These are phyloP conservation scores for Rhorus exstirpatorius DNA, from an alignment of 2,888 invertebrate species.

Conservation along the genomic window DNA sequence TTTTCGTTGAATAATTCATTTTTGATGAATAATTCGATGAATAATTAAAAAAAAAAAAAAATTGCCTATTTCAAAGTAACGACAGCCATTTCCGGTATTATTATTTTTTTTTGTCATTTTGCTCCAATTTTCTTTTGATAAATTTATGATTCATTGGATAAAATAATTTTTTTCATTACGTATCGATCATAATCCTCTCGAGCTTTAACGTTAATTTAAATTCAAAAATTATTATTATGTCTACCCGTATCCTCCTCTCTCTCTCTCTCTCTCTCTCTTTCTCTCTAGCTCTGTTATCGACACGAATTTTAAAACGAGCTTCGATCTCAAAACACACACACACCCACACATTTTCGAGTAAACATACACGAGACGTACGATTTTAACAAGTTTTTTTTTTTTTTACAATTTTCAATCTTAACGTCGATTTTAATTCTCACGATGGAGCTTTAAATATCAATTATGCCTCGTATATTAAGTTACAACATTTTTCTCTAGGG, in stretches of 20 bases:
- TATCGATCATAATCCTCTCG: constrained; percentile 56
- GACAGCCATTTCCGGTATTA: background rate
- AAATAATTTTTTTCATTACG: constrained; percentile 35
- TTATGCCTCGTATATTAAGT: constrained; percentile 66
- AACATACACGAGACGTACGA: constrained; percentile 7
- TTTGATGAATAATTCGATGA: constrained; percentile 20
- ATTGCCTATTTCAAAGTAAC: constrained; percentile 46
- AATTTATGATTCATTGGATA: background rate
- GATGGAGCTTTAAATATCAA: constrained; percentile 50
- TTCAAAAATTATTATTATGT: constrained; percentile 55
- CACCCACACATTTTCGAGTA: constrained; percentile 1
- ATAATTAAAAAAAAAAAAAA: constrained; percentile 13
- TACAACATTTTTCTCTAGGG: constrained; percentile 53
- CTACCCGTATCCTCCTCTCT: constrained; percentile 65
- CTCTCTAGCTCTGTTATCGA: constrained; percentile 22
- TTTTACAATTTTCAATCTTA: constrained; percentile 20
- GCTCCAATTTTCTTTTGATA: background rate
- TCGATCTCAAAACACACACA: constrained; percentile 25
- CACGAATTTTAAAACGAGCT: constrained; percentile 23
- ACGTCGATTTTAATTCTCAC: constrained; percentile 17
- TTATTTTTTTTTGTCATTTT: constrained; percentile 3
- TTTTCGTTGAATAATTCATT: constrained; percentile 11
- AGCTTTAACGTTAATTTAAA: constrained; percentile 39
- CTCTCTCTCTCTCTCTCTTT: background rate
- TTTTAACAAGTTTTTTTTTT: constrained; percentile 26